Evolutionary conservation across 1,140 invertebrate species (phyloP).

Genomic region (Apis dorsata): DNA sequence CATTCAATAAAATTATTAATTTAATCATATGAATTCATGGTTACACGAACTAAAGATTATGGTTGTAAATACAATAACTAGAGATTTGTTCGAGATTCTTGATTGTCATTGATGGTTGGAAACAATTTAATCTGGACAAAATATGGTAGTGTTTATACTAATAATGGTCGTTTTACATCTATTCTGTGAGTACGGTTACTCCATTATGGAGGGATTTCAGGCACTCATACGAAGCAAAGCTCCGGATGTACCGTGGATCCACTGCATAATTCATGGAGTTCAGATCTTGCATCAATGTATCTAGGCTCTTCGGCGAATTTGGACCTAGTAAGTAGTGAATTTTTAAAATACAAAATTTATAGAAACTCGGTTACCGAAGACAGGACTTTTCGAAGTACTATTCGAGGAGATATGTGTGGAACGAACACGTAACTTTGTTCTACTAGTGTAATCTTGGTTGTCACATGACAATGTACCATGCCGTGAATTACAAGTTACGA

Average conservation of each 20-base stretch:
- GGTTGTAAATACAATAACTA: background rate
- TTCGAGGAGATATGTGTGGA: background rate
- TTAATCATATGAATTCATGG: too few species aligned
- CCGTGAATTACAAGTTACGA: background rate
- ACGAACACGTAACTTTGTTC: background rate
- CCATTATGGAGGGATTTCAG: background rate
- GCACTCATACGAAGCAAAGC: background rate
- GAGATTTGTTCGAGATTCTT: background rate
- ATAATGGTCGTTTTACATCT: background rate
- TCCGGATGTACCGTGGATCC: background rate
- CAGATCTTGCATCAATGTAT: background rate
- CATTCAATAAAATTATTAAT: too few species aligned
- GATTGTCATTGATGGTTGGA: background rate
- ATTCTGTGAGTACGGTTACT: background rate
- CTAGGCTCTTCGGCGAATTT: background rate
- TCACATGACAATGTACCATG: background rate
- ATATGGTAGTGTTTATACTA: background rate
- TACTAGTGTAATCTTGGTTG: background rate
- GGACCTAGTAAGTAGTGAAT: background rate
- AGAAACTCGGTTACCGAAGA: background rate
- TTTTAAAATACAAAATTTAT: background rate
- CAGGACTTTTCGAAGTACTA: background rate
- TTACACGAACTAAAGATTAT: background rate
- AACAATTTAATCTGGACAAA: background rate
- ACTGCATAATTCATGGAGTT: slow-evolving; percentile 5